Evolutionary conservation across 2,113 vertebrate genomes (phyloP).

Genomic region (Jaculus jaculus): DNA sequence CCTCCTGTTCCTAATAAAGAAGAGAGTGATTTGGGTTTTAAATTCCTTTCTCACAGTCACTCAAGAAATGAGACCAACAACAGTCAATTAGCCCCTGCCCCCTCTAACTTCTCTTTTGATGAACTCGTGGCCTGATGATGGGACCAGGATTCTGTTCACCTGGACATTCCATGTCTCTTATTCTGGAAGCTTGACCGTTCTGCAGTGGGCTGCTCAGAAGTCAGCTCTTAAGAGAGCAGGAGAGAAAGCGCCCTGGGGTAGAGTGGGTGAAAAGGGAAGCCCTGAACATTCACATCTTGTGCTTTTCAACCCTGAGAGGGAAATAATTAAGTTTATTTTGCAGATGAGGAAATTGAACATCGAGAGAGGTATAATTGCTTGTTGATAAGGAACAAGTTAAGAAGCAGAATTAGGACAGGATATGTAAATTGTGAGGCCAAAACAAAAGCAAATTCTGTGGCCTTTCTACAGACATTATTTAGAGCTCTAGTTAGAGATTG

Average conservation of each 20-base stretch:
- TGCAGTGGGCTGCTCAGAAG: background rate
- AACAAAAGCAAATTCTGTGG: background rate
- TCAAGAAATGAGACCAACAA: background rate
- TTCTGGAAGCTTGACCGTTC: background rate
- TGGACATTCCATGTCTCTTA: background rate
- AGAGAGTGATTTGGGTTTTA: background rate
- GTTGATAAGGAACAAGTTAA: background rate
- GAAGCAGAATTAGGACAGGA: background rate
- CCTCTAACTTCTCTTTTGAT: background rate
- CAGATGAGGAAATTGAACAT: slow-evolving; percentile 3
- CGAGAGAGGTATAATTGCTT: background rate
- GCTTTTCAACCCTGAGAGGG: slow-evolving; percentile 12
- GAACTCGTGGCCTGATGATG: background rate
- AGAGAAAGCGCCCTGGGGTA: background rate
- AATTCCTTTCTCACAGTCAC: background rate
- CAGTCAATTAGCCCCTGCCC: background rate
- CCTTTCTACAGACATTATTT: background rate
- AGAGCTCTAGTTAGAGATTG: background rate
- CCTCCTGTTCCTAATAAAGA: background rate
- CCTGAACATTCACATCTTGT: background rate
- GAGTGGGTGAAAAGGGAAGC: background rate
- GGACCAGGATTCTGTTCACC: background rate
- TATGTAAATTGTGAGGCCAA: background rate
- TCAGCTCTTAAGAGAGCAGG: background rate
- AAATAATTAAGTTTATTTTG: background rate